Evolutionary conservation across 2,797 vertebrate genomes (phyloP).

Genomic region (Malacoctenus gilli): DNA sequence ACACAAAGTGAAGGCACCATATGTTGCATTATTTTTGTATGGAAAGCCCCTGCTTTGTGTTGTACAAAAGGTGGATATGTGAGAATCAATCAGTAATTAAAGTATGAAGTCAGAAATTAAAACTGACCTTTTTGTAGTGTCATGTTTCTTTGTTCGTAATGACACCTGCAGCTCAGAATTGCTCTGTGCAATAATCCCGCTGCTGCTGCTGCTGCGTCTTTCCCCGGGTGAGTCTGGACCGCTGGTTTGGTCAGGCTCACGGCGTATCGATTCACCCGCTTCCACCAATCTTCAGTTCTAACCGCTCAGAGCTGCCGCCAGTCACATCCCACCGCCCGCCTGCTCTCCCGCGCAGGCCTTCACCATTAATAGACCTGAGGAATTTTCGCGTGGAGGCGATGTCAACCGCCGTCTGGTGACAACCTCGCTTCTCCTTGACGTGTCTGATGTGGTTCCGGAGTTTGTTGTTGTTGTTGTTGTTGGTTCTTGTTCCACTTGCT

Average conservation of each 20-base stretch:
- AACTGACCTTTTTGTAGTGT: no score
- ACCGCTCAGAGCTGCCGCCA: conserved; percentile 60
- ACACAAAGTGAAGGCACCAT: no score
- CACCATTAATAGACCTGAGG: conserved; percentile 67
- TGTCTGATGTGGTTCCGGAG: conserved; percentile 20
- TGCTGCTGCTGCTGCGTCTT: conserved; percentile 3
- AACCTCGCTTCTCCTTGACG: conserved; percentile 15
- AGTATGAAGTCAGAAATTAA: no score
- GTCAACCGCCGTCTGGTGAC: conserved; percentile 48
- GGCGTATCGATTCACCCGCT: conserved; percentile 53
- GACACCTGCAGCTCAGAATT: no score
- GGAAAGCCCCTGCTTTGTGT: no score
- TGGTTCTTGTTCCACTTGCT: no score
- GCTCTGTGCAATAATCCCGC: no score
- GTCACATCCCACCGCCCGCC: conserved; percentile 64
- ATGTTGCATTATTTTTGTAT: no score
- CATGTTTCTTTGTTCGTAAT: no score
- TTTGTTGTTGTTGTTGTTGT: conserved; percentile 45
- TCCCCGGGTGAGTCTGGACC: conserved; percentile 18
- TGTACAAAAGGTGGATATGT: no score
- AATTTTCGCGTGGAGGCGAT: conserved; percentile 62
- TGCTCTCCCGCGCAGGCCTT: conserved; percentile 44
- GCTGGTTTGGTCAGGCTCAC: conserved; percentile 43
- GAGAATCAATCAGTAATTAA: no score
- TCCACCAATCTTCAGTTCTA: conserved; percentile 65